Evolutionary conservation across 53 echinoderm and acorn worm genomes (phyloP).

Genomic region (Hippasteria phrygiana): DNA sequence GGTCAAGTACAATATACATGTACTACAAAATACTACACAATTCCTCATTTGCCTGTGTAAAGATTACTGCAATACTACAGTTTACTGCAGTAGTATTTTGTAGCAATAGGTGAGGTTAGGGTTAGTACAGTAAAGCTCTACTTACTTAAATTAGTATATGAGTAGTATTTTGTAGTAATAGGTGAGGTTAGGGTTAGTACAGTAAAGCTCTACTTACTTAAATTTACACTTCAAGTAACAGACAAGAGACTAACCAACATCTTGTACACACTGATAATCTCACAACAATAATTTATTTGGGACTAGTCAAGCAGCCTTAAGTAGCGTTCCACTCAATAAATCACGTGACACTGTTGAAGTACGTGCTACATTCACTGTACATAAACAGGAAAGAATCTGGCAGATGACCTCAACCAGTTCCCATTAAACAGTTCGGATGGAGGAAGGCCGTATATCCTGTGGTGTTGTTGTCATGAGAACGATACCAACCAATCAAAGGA

Average conservation of each 20-base stretch:
- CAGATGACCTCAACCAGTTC: constrained; percentile 8
- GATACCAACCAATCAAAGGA: neutral
- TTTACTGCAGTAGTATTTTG: no score
- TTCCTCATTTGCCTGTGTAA: no score
- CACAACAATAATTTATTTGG: neutral
- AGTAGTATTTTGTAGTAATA: no score
- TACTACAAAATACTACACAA: no score
- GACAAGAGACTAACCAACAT: neutral
- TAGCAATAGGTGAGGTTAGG: no score
- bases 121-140: no score
- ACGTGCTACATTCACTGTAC: neutral
- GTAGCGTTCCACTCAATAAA: neutral
- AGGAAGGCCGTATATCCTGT: constrained; percentile 55
- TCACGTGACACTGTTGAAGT: neutral
- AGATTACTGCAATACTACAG: no score
- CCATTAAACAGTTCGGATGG: neutral
- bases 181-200: no score
- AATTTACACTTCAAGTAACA: constrained; percentile 1
- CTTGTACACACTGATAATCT: neutral
- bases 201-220: no score
- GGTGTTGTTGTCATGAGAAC: neutral
- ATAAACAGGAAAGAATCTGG: neutral
- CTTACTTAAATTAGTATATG: no score
- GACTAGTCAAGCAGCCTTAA: no score
- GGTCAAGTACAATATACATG: no score